Conservation (phyloP, 2,797 vertebrate genomes). For the Falco peregrinus region DNA sequence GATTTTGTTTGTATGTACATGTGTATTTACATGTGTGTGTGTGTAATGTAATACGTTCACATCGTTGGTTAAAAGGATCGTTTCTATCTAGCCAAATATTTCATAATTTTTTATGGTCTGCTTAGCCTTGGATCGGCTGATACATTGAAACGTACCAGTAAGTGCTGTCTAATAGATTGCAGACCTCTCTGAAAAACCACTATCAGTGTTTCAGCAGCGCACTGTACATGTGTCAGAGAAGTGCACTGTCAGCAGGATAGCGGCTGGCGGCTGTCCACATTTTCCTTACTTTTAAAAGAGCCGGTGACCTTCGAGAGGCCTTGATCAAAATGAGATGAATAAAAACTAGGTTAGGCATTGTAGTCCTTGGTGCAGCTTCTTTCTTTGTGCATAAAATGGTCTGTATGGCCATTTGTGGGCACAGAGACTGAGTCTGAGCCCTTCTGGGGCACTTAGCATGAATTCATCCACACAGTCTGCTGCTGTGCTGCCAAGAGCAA, state of each 20-base stretch:
- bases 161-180: constrained; percentile 78
- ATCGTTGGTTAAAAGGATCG: neutral
- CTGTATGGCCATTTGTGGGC: neutral
- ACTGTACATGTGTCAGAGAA: constrained; percentile 67
- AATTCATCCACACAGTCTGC: neutral
- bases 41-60: neutral
- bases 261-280: constrained; percentile 74
- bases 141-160: constrained; percentile 66
- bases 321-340: constrained; percentile 68
- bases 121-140: constrained; percentile 72
- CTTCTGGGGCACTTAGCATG: neutral
- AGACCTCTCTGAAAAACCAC: constrained; percentile 73
- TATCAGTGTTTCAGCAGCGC: constrained; percentile 59
- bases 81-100: constrained; percentile 57
- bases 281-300: constrained; percentile 79
- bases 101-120: constrained; percentile 73
- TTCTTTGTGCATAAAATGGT: constrained; percentile 44
- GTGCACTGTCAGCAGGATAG: constrained; percentile 78
- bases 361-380: constrained; percentile 51
- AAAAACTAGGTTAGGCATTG: constrained; percentile 70
- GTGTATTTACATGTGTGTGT: neutral
- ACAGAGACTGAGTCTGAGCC: neutral
- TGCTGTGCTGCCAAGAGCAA: neutral
- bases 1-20: neutral
- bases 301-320: constrained; percentile 73